phyloP scores from a whole-genome alignment of 1,140 invertebrate genomes.

The Sycophaga agraensis region DNA sequence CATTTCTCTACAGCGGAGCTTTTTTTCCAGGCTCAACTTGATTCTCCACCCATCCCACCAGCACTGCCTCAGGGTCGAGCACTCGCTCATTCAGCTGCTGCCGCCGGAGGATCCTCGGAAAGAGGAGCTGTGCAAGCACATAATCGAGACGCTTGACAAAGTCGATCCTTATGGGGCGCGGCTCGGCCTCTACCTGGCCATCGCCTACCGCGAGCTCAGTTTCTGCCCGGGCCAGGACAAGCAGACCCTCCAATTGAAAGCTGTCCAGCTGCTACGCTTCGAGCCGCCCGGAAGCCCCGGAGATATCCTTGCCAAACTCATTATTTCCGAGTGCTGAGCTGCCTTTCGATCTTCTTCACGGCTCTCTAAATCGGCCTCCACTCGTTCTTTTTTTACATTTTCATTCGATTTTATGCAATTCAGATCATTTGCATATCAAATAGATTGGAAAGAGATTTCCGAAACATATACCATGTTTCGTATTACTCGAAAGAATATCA shows the following conservation, averaged over 20 bases:
- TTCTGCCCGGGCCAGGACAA: slow-evolving; percentile 60
- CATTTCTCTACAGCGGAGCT: background rate
- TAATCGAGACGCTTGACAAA: slow-evolving; percentile 64
- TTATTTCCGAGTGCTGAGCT: slow-evolving; percentile 41
- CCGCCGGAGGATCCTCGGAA: slow-evolving; percentile 62
- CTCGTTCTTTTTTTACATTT: too few species aligned
- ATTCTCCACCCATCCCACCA: slow-evolving; percentile 81
- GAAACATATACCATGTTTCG: too few species aligned
- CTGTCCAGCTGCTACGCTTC: slow-evolving; percentile 52
- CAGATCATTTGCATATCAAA: too few species aligned
- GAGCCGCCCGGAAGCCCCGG: slow-evolving; percentile 60
- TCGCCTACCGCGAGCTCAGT: slow-evolving; percentile 69
- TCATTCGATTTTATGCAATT: too few species aligned
- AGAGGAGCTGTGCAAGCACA: slow-evolving; percentile 66
- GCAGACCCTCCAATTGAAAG: slow-evolving; percentile 49
- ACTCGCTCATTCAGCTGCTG: slow-evolving; percentile 74
- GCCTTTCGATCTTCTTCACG: too few species aligned
- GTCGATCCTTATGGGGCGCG: slow-evolving; percentile 72
- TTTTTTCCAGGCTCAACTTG: slow-evolving; percentile 57
- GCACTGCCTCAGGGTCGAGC: slow-evolving; percentile 75
- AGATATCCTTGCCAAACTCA: slow-evolving; percentile 51
- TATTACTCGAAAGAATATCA: too few species aligned
- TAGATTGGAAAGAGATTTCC: too few species aligned
- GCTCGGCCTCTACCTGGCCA: slow-evolving; percentile 70
- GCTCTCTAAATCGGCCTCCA: too few species aligned